Evolutionary conservation across 2,888 invertebrate genomes (phyloP), one percentile per base, ranked within the genome.

Genomic region (Hylaea fasciaria): DNA sequence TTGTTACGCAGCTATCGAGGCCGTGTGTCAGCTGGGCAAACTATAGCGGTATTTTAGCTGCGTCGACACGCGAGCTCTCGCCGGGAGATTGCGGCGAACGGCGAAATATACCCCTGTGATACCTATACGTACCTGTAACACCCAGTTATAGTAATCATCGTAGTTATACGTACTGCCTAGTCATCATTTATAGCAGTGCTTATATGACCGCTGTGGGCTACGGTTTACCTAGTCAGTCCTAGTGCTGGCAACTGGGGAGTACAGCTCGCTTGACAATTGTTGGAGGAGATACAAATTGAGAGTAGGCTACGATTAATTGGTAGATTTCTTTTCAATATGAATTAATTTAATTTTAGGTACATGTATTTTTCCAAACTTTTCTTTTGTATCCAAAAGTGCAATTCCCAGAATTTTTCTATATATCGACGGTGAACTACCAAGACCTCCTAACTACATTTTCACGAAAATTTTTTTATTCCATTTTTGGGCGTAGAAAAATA

Each of bases 31-130:
- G 67, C 5, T 37, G 22, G 57, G 58, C 67, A 70, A 71, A 77
- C 78, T 73, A 76, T 74, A 76, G 77, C 82, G 80, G 80, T 82
- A 82, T 86, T 84, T 83, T 72, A 83, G 86, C 86, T 79, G 81
- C 81, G 85, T 85, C 84, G 83, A 80, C 86, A 81, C 83, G 83
- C 85, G 80, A 82, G 78, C 78, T 60, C 54, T 53, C 48, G 53
- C 56, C 56, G 56, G 73, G 78, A 82, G 83, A 81, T 82, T 83
- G 78, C 80, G 79, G 75, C 76, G 76, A 72, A 75, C 78, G 78
- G 76, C 77, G 76, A 73, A 76, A 78, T 74, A 78, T 72, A 77
- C 72, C 77, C 72, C 69, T 73, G 77, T 82, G 79, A 81, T 83
- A 77, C 73, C 74, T 53, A 44, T 66, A 71, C 57, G 53, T 71